Base-by-base conservation (phyloP, 2,113 vertebrate genomes). In the Clarias magur region DNA sequence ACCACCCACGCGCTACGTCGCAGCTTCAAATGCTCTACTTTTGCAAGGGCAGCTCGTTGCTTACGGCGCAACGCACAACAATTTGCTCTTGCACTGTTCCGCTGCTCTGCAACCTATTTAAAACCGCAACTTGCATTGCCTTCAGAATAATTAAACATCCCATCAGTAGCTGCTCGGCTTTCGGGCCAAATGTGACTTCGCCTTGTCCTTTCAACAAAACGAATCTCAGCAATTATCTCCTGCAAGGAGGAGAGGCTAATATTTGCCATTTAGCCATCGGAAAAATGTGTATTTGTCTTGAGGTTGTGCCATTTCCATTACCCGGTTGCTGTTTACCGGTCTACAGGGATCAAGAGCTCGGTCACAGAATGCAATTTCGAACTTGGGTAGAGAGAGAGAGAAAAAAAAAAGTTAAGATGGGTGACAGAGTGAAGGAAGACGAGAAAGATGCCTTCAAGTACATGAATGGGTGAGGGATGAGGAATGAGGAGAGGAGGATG, bases 1-100 rank as follows among this genome's bases (percentile, higher is more conserved):
- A 82, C 85, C 89, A 65, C 89, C 89, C 83, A 87, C 87, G 84
- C 78, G 70, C 79, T 67, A 82, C 85, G 70, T 84, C 76, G 84
- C 87, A 57, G 84, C 87, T 84, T 86, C 84, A 56, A 88, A 82
- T 59, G 81, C 67, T 86, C 84, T 80, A n/a, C 42, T 80, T 86
- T 84, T 53, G 62, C 87, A 67, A 83, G 62, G 62, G 62, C 81
- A 83, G 81, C 62, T 65, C 62, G 13, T 83, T 87, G 86, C 83
- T 89, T 85, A 70, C 30, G 75, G 83, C 85, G 13, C 59, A 48
- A 59, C 23, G 42, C 53, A 59, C 59, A 15, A 68, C 38, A 11
- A 30, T 82, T 75, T 87, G 83, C 76, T 80, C 75, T 65, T 62
- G 19, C n/a, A 1, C 60, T 56, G 13, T n/a, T 86, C n/a, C 4